Conservation (phyloP, 2,888 invertebrate species). For the Corbicula japonica region DNA sequence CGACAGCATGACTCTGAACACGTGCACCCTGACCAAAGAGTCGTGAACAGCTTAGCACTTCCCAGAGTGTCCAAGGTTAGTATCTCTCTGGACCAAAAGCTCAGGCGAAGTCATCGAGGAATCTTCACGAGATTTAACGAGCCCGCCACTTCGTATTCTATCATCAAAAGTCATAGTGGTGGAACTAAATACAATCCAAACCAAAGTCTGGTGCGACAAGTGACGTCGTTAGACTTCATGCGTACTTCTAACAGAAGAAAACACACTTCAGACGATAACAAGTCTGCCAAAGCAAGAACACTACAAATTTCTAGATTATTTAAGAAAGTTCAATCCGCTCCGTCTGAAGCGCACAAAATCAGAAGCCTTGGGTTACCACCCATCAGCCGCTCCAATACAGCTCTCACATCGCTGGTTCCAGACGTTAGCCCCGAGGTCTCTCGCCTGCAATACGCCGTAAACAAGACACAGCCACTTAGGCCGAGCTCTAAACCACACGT, state of each 20-base stretch:
- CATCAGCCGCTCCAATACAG: slow-evolving; percentile 35
- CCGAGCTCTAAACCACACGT: slow-evolving; percentile 69
- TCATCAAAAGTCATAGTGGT: slow-evolving; percentile 43
- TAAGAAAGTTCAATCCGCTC: slow-evolving; percentile 50
- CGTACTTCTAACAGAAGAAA: slow-evolving; percentile 16
- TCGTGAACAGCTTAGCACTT: neutral
- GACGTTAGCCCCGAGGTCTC: slow-evolving; percentile 11
- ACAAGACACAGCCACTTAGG: slow-evolving; percentile 41
- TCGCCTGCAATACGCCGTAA: neutral
- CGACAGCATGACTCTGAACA: neutral
- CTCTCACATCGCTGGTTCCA: neutral
- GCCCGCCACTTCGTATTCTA: slow-evolving; percentile 71
- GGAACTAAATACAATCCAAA: slow-evolving; percentile 29
- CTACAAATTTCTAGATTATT: slow-evolving; percentile 35
- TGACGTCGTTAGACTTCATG: slow-evolving; percentile 32
- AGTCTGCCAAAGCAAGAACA: slow-evolving; percentile 7
- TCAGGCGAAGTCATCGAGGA: slow-evolving; percentile 32
- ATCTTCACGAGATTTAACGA: slow-evolving; percentile 72
- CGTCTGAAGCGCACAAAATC: slow-evolving; percentile 38
- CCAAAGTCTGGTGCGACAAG: slow-evolving; percentile 34
- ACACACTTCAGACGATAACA: slow-evolving; percentile 14
- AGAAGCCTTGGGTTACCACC: slow-evolving; percentile 56
- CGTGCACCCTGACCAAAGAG: slow-evolving; percentile 1
- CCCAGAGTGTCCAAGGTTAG: slow-evolving; percentile 65
- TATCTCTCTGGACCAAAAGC: slow-evolving; percentile 64